A percentile compares a stretch with the other conserved stretches of the same genome.
These are phyloP conservation scores for Teleogryllus occipitalis DNA, from an alignment of 1,140 invertebrate genomes.

Conservation along the genomic window DNA sequence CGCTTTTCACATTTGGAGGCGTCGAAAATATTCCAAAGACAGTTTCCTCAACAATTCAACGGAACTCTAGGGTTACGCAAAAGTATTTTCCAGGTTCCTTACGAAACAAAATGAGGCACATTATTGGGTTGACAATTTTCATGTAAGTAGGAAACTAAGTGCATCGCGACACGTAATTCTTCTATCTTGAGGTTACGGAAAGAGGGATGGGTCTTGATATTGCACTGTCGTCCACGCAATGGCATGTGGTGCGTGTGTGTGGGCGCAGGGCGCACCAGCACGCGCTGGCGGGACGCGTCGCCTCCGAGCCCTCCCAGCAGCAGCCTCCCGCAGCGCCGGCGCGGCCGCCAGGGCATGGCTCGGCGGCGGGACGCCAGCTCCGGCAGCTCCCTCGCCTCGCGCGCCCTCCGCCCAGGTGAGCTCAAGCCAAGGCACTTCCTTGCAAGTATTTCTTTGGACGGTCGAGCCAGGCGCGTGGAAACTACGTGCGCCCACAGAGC, in stretches of 20 bases:
- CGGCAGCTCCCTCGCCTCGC: not conserved
- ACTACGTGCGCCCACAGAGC: no score
- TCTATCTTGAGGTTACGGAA: not conserved
- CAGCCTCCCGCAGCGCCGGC: constrained; percentile 11
- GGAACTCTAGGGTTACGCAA: no score
- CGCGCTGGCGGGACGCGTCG: constrained; percentile 16
- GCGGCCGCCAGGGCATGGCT: constrained; percentile 22
- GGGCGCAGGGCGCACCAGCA: not conserved
- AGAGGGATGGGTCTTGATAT: not conserved
- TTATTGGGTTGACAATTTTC: not conserved
- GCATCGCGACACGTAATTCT: not conserved
- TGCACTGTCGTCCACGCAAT: not conserved
- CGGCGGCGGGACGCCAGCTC: constrained; percentile 20
- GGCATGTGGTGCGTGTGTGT: not conserved
- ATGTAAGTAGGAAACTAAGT: not conserved
- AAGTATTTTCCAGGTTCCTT: no score
- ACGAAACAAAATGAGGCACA: no score
- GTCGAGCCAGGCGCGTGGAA: no score
- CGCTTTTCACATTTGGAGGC: no score
- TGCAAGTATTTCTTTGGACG: no score
- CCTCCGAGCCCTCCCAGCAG: constrained; percentile 18
- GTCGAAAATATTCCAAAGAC: no score
- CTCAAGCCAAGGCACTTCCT: not conserved
- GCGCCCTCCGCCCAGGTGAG: not conserved
- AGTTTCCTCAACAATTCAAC: no score